Evolutionary conservation across 2,797 vertebrate species (phyloP).

Genomic region (Brachymystax lenok): DNA sequence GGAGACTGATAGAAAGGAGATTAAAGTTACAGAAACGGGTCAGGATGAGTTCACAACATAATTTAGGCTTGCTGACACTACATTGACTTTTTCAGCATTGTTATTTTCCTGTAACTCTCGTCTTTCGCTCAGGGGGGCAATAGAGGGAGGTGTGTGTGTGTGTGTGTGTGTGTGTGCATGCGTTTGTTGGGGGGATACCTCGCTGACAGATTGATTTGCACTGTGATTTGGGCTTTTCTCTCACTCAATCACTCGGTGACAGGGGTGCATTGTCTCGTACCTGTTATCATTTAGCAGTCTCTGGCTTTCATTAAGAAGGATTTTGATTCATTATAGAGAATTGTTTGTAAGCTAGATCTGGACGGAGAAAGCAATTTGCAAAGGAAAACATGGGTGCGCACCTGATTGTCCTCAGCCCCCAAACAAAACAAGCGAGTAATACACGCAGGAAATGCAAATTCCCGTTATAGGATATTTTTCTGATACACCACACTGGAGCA

Average conservation of each 20-base stretch:
- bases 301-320: conserved; percentile 29
- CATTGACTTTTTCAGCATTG: neutral
- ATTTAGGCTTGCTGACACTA: neutral
- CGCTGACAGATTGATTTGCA: conserved; percentile 21
- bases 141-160: neutral
- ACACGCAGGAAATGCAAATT: conserved; percentile 15
- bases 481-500: conserved; percentile 25
- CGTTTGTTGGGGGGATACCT: conserved; percentile 1
- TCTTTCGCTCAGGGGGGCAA: neutral
- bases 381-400: conserved; percentile 6
- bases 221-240: conserved; percentile 13
- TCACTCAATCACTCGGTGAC: conserved; percentile 27
- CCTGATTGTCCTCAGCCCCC: conserved; percentile 30
- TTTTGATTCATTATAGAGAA: conserved; percentile 31
- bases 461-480: conserved; percentile 12
- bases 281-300: conserved; percentile 22
- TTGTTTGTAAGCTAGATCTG: conserved; percentile 20
- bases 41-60: neutral
- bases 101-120: neutral
- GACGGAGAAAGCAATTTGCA: conserved; percentile 32
- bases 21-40: neutral
- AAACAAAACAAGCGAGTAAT: conserved; percentile 14
- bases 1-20: neutral
- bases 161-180: neutral
- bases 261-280: conserved; percentile 26